phyloP scores from a whole-genome alignment of 2,797 vertebrate genomes.

The Cynopterus sphinx region DNA sequence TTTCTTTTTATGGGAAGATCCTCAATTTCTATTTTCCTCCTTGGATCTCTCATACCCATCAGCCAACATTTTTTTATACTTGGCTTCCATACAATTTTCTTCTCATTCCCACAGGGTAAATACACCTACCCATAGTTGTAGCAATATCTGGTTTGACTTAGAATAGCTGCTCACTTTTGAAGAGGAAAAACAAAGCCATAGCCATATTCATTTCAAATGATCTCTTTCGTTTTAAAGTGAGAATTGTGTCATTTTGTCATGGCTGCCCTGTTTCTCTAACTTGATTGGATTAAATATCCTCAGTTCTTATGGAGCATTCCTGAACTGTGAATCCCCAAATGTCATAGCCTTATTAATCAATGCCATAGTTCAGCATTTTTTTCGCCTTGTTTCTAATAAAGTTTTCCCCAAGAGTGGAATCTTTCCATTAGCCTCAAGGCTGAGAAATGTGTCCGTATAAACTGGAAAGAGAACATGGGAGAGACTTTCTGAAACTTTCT shows the following conservation, averaged over 20 bases:
- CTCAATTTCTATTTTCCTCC: background rate
- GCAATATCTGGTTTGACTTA: background rate
- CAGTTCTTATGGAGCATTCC: background rate
- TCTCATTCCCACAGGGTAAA: background rate
- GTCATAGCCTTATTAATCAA: slow-evolving; percentile 22
- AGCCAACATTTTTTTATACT: background rate
- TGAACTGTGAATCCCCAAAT: background rate
- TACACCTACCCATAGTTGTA: background rate
- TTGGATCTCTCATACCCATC: background rate
- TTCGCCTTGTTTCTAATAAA: background rate
- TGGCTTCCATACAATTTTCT: background rate
- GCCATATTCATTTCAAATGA: slow-evolving; percentile 40
- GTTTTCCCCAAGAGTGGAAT: background rate
- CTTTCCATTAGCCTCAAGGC: slow-evolving; percentile 51
- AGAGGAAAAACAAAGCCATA: background rate
- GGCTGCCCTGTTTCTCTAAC: background rate
- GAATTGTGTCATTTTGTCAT: background rate
- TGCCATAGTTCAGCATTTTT: background rate
- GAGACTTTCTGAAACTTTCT: slow-evolving; percentile 36
- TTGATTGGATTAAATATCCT: slow-evolving; percentile 11
- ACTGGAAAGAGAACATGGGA: background rate
- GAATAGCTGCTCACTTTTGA: background rate
- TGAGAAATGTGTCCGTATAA: background rate
- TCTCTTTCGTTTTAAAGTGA: slow-evolving; percentile 21
- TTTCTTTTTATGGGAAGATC: background rate